These are phyloP conservation scores for Melanostoma mellinum DNA, from an alignment of 2,888 invertebrate species.

Conservation along the genomic window DNA sequence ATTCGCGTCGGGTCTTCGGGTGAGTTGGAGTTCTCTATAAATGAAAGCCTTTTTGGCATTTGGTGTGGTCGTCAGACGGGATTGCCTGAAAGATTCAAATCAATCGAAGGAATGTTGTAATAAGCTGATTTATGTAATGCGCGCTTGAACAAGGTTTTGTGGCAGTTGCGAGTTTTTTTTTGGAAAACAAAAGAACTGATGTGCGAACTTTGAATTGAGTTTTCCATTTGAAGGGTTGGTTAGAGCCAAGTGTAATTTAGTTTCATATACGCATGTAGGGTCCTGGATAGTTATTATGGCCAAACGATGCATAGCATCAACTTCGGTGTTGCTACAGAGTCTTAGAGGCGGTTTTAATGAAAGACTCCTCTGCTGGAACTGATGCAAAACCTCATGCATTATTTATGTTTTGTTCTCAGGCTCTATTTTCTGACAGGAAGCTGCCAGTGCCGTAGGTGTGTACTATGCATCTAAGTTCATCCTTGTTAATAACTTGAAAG, in stretches of 20 bases:
- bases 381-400: constrained; percentile 67
- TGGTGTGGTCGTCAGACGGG: constrained; percentile 33
- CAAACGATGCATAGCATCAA: no score
- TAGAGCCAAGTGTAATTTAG: background rate
- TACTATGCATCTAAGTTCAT: background rate
- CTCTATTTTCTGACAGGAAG: constrained; percentile 14
- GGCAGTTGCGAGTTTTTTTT: background rate
- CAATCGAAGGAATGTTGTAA: constrained; percentile 37
- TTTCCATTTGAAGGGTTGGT: background rate
- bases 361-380: constrained; percentile 11
- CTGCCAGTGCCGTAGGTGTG: constrained; percentile 50
- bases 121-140: constrained; percentile 19
- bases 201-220: constrained; percentile 17
- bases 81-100: constrained; percentile 26
- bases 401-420: constrained; percentile 63
- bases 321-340: background rate
- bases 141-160: constrained; percentile 5
- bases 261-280: background rate
- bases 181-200: constrained; percentile 50
- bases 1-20: constrained; percentile 47
- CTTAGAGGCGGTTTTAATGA: constrained; percentile 8
- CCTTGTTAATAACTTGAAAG: constrained; percentile 43
- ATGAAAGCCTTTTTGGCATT: constrained; percentile 19
- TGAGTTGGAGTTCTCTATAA: constrained; percentile 21
- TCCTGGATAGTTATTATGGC: background rate